Evolutionary conservation across 2,113 vertebrate species (phyloP).

Genomic region (Phasianus colchicus): DNA sequence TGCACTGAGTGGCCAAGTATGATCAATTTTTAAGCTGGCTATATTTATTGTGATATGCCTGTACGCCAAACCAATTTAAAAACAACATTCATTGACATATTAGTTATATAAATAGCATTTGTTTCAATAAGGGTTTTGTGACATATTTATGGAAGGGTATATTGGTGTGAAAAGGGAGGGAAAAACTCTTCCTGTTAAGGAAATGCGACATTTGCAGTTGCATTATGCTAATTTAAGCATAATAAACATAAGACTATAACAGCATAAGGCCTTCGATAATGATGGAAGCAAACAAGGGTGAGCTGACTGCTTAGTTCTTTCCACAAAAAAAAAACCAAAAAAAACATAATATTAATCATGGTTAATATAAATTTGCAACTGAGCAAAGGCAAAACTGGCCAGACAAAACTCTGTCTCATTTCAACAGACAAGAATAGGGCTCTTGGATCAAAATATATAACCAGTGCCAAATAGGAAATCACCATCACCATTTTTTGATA

Average conservation of each 20-base stretch:
- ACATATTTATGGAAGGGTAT: constrained; percentile 50
- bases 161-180: not conserved
- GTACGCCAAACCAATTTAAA: constrained; percentile 20
- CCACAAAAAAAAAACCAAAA: not conserved
- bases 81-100: not conserved
- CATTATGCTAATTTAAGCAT: constrained; percentile 48
- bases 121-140: constrained; percentile 57
- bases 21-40: not conserved
- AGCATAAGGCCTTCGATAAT: not conserved
- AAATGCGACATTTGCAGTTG: constrained; percentile 55
- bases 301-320: not conserved
- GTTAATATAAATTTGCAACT: not conserved
- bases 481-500: not conserved
- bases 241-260: constrained; percentile 19
- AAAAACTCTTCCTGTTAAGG: not conserved
- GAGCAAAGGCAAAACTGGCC: not conserved
- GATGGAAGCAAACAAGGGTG: constrained; percentile 7
- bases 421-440: not conserved
- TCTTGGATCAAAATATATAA: not conserved
- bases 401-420: not conserved
- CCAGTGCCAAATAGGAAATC: not conserved
- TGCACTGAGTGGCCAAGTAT: not conserved
- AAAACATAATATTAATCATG: not conserved
- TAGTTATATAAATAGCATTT: constrained; percentile 63
- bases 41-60: constrained; percentile 36